Evolutionary conservation across 2,113 vertebrate species (phyloP).

Genomic region (Lampris incognitus): DNA sequence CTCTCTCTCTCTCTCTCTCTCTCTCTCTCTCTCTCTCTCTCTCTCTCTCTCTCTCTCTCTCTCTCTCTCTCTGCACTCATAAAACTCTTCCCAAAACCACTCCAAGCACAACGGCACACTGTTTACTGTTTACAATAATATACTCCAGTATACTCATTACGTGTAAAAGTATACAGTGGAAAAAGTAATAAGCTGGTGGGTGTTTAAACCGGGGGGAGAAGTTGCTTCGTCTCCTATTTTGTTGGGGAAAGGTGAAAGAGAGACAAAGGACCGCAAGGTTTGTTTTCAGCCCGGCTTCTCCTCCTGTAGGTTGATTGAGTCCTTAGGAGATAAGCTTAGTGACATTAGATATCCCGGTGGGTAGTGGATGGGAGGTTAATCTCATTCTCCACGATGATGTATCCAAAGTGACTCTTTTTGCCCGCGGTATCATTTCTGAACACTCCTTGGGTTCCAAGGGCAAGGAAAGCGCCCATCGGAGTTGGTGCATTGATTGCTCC

Average conservation of each 20-base stretch:
- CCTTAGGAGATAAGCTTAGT: conserved; percentile 71
- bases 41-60: background rate
- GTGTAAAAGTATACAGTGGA: background rate
- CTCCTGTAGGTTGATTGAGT: conserved; percentile 72
- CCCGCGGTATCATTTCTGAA: conserved; percentile 63
- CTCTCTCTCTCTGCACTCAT: conserved; percentile 3
- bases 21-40: no score
- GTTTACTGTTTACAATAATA: background rate
- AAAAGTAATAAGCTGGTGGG: conserved; percentile 39
- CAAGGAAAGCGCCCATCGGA: conserved; percentile 64
- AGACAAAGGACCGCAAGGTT: conserved; percentile 64
- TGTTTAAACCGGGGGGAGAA: background rate
- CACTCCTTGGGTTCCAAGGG: conserved; percentile 76
- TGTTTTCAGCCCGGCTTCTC: conserved; percentile 59
- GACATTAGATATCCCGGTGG: conserved; percentile 76
- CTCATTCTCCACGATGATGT: conserved; percentile 73
- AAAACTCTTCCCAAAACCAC: background rate
- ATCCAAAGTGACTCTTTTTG: conserved; percentile 74
- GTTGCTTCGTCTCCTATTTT: background rate
- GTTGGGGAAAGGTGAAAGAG: conserved; percentile 16
- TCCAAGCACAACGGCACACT: conserved; percentile 19
- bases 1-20: no score
- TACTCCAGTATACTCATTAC: background rate
- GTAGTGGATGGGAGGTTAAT: conserved; percentile 76
- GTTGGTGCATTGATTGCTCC: conserved; percentile 73